Evolutionary conservation across 1,140 invertebrate species (phyloP), one percentile per base, ranked within the genome.

Genomic region (Leptoteleia sp.): DNA sequence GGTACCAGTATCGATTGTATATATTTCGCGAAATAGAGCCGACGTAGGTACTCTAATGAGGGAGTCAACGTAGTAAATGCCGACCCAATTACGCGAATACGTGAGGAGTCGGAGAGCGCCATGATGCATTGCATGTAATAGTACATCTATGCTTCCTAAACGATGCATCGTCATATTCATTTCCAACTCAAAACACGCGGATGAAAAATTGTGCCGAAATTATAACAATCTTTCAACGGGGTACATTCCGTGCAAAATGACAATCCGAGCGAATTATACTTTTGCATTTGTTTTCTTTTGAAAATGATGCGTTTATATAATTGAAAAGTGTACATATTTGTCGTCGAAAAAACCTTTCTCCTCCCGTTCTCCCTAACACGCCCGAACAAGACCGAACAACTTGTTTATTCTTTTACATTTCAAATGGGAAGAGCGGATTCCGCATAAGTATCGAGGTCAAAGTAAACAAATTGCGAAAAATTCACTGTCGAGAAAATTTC

Each of bases 21-120:
- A 75, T 76, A 80, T 80, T 80, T 80, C 61, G 65, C 54, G 77
- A 76, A 76, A 80, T 80, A 72, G 65, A 76, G 65, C 65, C 77
- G 67, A 76, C 70, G 77, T 45, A 72, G 59, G 71, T 76, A 72
- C 71, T 76, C 71, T 79, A 75, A 79, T 79, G 64, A 71, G 71
- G 71, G 71, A 80, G 71, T 76, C 77, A 76, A 71, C 77, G 67
- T 67, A 75, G 77, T 80, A 80, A 80, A 71, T 75, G 71, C 54
- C 71, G 71, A 72, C 78, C 78, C 71, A 80, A 80, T 80, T 80
- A 80, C 72, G 78, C 40, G 67, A 72, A 80, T 76, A 76, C 77
- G 77, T 80, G 77, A 76, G 77, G 67, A 76, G 77, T 75, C 71
- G 43, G 48, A 64, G 57, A 64, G 59, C 59, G 43, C 40, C 70